A percentile compares a stretch with the other conserved stretches of the same genome.
Conservation (phyloP, 2,113 vertebrate species). For the Taurulus bubalis region DNA sequence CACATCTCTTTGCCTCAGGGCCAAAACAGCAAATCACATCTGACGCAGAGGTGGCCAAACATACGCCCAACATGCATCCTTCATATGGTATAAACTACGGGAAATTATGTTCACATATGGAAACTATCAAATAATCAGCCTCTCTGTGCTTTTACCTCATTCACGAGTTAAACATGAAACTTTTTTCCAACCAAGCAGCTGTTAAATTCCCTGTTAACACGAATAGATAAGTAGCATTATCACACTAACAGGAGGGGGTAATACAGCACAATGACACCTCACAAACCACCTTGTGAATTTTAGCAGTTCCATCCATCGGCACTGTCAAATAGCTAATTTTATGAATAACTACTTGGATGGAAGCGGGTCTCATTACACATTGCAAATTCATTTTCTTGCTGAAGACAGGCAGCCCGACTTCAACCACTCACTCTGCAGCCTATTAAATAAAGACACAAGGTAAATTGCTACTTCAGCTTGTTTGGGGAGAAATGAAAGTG, state of each 20-base stretch:
- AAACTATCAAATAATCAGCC: conserved; percentile 13
- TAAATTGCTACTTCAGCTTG: conserved; percentile 58
- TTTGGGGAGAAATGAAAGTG: conserved; percentile 48
- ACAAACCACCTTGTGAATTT: conserved; percentile 27
- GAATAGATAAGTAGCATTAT: conserved; percentile 32
- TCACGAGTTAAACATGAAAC: neutral
- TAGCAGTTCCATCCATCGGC: neutral
- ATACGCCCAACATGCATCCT: neutral
- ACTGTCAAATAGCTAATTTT: conserved; percentile 58
- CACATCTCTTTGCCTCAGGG: conserved; percentile 21
- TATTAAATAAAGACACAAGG: conserved; percentile 70
- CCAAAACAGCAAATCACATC: conserved; percentile 35
- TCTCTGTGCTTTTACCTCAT: neutral
- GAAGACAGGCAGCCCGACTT: conserved; percentile 49
- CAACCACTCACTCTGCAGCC: conserved; percentile 43
- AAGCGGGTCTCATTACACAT: conserved; percentile 67
- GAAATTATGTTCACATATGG: conserved; percentile 23
- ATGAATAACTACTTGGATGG: conserved; percentile 43
- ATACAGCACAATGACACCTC: conserved; percentile 18
- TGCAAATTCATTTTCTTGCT: conserved; percentile 62
- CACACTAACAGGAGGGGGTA: neutral
- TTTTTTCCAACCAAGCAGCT: neutral
- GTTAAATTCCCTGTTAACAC: conserved; percentile 15
- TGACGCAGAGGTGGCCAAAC: conserved; percentile 8
- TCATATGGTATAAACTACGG: conserved; percentile 2